phyloP scores from a whole-genome alignment of 2,888 invertebrate genomes.

The Stenichneumon culpator region DNA sequence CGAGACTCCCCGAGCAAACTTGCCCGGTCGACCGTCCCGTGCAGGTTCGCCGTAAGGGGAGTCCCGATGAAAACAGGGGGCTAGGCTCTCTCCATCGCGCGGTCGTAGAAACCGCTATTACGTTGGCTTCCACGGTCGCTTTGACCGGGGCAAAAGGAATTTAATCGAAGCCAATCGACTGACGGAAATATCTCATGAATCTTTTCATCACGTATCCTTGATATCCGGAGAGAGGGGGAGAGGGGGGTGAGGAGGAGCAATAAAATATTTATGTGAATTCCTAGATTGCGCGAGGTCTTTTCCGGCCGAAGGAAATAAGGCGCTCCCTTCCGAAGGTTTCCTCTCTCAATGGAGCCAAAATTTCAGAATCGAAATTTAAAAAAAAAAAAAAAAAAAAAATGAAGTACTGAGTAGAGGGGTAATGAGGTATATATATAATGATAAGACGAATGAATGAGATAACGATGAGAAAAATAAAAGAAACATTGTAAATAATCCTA shows the following conservation, averaged over 20 bases:
- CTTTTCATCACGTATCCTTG: slow-evolving; percentile 50
- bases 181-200: slow-evolving; percentile 51
- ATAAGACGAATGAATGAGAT: slow-evolving; percentile 13
- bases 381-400: not conserved
- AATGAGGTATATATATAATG: slow-evolving; percentile 26
- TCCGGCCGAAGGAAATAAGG: not conserved
- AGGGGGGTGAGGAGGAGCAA: not conserved
- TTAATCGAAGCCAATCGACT: slow-evolving; percentile 55
- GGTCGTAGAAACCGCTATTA: not conserved
- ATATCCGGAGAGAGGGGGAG: not conserved
- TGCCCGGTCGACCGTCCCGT: slow-evolving; percentile 10
- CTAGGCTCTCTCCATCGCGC: slow-evolving; percentile 17
- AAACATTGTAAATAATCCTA: slow-evolving; percentile 62
- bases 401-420: slow-evolving; percentile 23
- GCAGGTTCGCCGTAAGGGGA: slow-evolving; percentile 4
- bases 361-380: slow-evolving; percentile 6
- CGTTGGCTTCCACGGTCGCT: slow-evolving; percentile 33
- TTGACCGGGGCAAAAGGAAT: slow-evolving; percentile 54
- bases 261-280: slow-evolving; percentile 15
- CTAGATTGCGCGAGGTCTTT: not conserved
- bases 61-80: slow-evolving; percentile 24
- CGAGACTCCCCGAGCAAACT: slow-evolving; percentile 34
- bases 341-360: slow-evolving; percentile 3
- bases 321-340: not conserved
- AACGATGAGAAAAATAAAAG: slow-evolving; percentile 12